Base-by-base conservation (phyloP, 2,888 invertebrate genomes). In the Acanthosepion esculentum region DNA sequence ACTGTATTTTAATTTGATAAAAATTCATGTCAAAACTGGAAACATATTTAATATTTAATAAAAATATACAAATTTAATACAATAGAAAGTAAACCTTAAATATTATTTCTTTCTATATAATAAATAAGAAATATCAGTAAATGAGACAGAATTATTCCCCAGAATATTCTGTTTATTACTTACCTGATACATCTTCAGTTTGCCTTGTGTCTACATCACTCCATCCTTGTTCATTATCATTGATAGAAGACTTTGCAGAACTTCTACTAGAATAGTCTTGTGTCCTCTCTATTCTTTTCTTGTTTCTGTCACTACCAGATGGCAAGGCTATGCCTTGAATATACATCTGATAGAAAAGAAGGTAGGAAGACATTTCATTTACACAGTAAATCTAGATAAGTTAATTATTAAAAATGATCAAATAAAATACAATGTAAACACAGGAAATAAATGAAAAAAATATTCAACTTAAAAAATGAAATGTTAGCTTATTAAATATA, bases 231-330 rank as follows among this genome's bases (percentile, higher is more conserved):
- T n/a, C 78, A 33, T 78, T n/a, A 78, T 78, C 78, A 78, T 78
- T 78, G 18, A 78, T 5, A 78, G 78, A 78, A 78, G 78, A 78
- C n/a, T 78, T 78, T 78, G n/a, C n/a, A 78, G 78, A 78, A 78
- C n/a, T 78, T 78, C 78, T 78, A n/a, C n/a, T 78, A n/a, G 78
- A 78, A 78, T 78, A 78, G 78, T 78, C n/a, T 78, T 78, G 78
- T 33, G n/a, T 78, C 15, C 10, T 78, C 78, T 78, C n/a, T 15
- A 78, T n/a, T 78, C 78, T 78, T 78, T 78, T 78, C n/a, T 78
- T 78, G n/a, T 78, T 78, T 78, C 78, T 78, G 78, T 78, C n/a
- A 78, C 78, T 10, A 78, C 78, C 78, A n/a, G 78, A 33, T 15
- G 78, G 78, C 78, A 78, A 78, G 15, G 78, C 78, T 78, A 78